Conservation (phyloP, 2,888 invertebrate species). For the Helleia helle region DNA sequence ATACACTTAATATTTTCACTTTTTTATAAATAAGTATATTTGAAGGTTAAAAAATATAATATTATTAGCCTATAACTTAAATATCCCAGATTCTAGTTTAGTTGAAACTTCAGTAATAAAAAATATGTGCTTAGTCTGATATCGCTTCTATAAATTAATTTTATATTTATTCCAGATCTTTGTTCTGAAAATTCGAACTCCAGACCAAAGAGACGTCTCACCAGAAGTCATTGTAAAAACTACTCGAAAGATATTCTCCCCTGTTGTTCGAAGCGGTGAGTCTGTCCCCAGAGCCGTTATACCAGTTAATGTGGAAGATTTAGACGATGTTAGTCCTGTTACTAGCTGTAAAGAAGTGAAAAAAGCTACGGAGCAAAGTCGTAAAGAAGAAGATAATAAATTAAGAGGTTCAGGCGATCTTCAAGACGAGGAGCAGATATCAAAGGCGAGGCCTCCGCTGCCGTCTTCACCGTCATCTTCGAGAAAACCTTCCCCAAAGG, state of each 20-base stretch:
- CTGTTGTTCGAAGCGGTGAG: slow-evolving; percentile 76
- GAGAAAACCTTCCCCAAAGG: slow-evolving; percentile 68
- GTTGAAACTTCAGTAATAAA: too few species aligned
- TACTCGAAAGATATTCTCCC: slow-evolving; percentile 85
- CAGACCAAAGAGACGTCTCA: slow-evolving; percentile 49
- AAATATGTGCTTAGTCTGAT: too few species aligned
- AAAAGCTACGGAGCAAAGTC: slow-evolving; percentile 27
- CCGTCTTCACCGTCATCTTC: slow-evolving; percentile 77
- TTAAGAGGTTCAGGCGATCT: slow-evolving; percentile 51
- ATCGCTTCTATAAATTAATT: too few species aligned
- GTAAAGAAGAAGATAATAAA: slow-evolving; percentile 28
- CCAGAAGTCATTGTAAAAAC: slow-evolving; percentile 85
- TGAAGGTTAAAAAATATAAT: too few species aligned
- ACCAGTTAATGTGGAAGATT: slow-evolving; percentile 53
- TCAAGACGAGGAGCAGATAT: slow-evolving; percentile 50
- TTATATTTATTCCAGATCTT: slow-evolving; percentile 55
- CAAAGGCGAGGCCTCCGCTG: slow-evolving; percentile 66
- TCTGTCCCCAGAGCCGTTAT: slow-evolving; percentile 67
- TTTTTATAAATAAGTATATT: too few species aligned
- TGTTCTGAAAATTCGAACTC: slow-evolving; percentile 56
- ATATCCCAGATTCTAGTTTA: too few species aligned
- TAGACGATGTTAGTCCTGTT: slow-evolving; percentile 45
- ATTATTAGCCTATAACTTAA: too few species aligned
- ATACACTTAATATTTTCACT: too few species aligned
- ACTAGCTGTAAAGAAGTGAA: too few species aligned